phyloP scores from a whole-genome alignment of 2,113 vertebrate species.

The Glaucomys volans region DNA sequence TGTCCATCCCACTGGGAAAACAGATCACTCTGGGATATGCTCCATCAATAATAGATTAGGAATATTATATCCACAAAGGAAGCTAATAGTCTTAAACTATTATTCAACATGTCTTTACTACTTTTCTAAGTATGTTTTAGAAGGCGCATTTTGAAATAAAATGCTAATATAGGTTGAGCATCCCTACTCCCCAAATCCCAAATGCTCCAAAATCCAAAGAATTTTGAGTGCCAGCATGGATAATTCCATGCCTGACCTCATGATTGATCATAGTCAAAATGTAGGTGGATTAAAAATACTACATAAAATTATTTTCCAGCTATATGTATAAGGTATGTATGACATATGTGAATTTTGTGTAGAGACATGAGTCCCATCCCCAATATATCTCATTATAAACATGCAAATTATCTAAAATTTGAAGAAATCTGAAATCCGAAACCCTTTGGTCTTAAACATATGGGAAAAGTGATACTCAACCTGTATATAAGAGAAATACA shows the following conservation, averaged over 20 bases:
- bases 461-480: neutral
- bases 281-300: neutral
- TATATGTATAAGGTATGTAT: neutral
- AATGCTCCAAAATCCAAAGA: neutral
- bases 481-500: neutral
- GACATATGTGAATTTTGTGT: neutral
- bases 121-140: conserved; percentile 23
- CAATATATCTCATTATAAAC: neutral
- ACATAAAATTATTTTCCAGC: neutral
- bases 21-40: neutral
- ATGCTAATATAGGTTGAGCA: neutral
- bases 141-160: conserved; percentile 51
- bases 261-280: too few relatives aligned
- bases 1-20: neutral
- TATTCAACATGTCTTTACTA: neutral
- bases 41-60: conserved; percentile 6
- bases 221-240: neutral
- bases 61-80: conserved; percentile 7
- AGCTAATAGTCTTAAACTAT: conserved; percentile 12
- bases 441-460: neutral
- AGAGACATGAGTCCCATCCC: neutral
- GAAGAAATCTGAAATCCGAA: neutral
- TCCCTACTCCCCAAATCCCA: neutral
- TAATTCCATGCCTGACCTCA: neutral
- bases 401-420: neutral